These are phyloP conservation scores for Cyprinodon brontotheroides DNA, from an alignment of 2,113 vertebrate species.

Conservation along the genomic window DNA sequence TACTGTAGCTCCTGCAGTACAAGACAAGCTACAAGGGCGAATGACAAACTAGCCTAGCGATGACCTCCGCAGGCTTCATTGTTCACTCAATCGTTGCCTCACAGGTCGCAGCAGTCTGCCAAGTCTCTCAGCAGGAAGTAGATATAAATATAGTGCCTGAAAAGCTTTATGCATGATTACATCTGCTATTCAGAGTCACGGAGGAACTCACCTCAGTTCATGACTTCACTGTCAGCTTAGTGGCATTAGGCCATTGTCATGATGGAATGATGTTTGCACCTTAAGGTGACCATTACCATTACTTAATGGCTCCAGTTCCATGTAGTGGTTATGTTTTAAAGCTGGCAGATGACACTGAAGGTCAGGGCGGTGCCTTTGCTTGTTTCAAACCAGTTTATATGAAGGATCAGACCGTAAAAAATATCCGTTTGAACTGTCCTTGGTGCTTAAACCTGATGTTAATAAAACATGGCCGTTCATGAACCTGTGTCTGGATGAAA, in stretches of 20 bases:
- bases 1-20: not conserved
- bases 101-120: not conserved
- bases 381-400: not conserved
- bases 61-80: conserved; percentile 10
- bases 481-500: not conserved
- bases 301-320: conserved; percentile 4
- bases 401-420: not conserved
- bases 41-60: not conserved
- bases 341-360: conserved; percentile 6
- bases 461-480: not conserved
- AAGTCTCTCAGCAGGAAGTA: conserved; percentile 1
- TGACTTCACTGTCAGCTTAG: conserved; percentile 10
- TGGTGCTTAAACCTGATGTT: not conserved
- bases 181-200: conserved; percentile 1
- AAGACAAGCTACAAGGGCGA: not conserved
- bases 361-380: not conserved
- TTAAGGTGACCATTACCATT: conserved; percentile 20
- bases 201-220: not conserved
- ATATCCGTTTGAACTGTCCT: not conserved
- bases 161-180: conserved; percentile 5
- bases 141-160: conserved; percentile 1
- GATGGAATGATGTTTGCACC: conserved; percentile 6
- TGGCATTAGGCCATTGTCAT: conserved; percentile 1
- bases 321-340: not conserved
- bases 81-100: conserved; percentile 14